Evolutionary conservation across 1,140 invertebrate species (phyloP).

Genomic region (Physella acuta): DNA sequence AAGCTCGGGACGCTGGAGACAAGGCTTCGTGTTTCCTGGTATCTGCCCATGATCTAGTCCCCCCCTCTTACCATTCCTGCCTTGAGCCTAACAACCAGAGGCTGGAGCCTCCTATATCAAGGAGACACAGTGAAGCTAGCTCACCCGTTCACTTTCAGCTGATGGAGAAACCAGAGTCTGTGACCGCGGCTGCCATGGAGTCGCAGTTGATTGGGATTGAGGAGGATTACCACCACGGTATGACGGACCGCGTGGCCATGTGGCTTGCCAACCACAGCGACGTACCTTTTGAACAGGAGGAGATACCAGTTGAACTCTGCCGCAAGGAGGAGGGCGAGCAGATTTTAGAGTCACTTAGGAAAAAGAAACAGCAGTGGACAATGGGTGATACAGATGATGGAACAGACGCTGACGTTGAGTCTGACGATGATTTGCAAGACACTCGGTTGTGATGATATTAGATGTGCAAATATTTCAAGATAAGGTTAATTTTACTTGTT

Average conservation of each 20-base stretch:
- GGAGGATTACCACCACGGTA: conserved; percentile 41
- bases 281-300: neutral
- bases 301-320: neutral
- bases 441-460: conserved; percentile 22
- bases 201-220: conserved; percentile 43
- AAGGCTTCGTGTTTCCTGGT: conserved; percentile 37
- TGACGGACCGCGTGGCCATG: conserved; percentile 40
- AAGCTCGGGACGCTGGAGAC: conserved; percentile 28
- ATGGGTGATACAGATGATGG: conserved; percentile 8
- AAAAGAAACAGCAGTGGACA: neutral
- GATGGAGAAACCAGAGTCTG: conserved; percentile 30
- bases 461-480: too few relatives aligned
- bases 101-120: conserved; percentile 20
- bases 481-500: too few relatives aligned
- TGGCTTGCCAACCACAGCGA: conserved; percentile 37
- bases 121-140: conserved; percentile 35
- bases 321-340: neutral
- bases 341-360: conserved; percentile 20
- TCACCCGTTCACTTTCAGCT: conserved; percentile 48
- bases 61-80: conserved; percentile 44
- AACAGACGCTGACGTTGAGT: conserved; percentile 25
- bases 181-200: conserved; percentile 25
- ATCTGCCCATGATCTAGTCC: conserved; percentile 40
- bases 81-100: conserved; percentile 32
- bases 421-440: conserved; percentile 2